Evolutionary conservation across 2,797 vertebrate genomes (phyloP).

Genomic region (Poeciliopsis paucimaculata): DNA sequence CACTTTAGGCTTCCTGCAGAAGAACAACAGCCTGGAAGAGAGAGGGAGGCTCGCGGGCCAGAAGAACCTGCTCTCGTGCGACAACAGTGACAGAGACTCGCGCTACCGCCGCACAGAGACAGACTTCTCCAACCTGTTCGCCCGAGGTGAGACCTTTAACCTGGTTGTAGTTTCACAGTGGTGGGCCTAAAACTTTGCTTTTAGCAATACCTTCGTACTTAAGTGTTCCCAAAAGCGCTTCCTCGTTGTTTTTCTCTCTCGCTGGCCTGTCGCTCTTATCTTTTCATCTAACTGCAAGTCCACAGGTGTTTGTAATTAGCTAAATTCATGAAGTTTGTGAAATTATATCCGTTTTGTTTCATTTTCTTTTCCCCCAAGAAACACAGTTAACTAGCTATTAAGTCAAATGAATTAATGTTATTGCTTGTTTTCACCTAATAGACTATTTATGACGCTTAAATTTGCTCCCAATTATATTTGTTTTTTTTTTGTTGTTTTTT

Average conservation of each 20-base stretch:
- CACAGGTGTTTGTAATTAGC: not conserved
- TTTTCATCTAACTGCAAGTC: not conserved
- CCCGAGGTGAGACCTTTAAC: slow-evolving; percentile 84
- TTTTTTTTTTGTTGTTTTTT: too few species aligned
- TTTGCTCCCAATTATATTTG: not conserved
- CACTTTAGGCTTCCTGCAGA: slow-evolving; percentile 94
- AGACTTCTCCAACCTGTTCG: slow-evolving; percentile 97
- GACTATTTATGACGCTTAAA: not conserved
- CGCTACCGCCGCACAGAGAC: slow-evolving; percentile 91
- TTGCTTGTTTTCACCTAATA: not conserved
- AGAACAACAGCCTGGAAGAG: slow-evolving; percentile 97
- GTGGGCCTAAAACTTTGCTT: not conserved
- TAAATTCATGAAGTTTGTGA: not conserved
- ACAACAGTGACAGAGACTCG: slow-evolving; percentile 89
- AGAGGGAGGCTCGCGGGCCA: slow-evolving; percentile 89
- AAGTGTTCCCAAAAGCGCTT: not conserved
- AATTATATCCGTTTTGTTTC: not conserved
- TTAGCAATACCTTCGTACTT: not conserved
- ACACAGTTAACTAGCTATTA: not conserved
- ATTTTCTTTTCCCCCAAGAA: not conserved
- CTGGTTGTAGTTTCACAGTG: not conserved
- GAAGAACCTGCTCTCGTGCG: slow-evolving; percentile 88
- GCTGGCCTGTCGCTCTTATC: not conserved
- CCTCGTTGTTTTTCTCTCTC: not conserved
- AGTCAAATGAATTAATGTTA: not conserved